These are phyloP conservation scores for Bambusicola thoracicus DNA, from an alignment of 2,113 vertebrate genomes.

Conservation along the genomic window DNA sequence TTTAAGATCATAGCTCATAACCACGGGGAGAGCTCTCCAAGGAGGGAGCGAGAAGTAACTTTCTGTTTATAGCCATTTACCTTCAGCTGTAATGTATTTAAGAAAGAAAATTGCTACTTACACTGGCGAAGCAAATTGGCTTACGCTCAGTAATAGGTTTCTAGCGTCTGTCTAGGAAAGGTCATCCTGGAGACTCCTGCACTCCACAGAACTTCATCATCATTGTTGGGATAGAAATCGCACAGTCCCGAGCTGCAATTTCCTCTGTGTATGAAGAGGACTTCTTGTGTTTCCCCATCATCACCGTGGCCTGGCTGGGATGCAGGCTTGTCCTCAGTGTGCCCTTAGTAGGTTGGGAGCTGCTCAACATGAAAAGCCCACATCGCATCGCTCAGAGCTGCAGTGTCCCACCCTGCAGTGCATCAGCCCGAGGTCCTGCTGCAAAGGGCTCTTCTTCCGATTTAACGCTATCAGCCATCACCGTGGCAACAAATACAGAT, in stretches of 20 bases:
- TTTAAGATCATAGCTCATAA: slow-evolving; percentile 39
- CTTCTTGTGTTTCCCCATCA: neutral
- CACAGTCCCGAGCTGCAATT: neutral
- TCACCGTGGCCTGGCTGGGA: neutral
- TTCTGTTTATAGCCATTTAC: slow-evolving; percentile 74
- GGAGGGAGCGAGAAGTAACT: slow-evolving; percentile 47
- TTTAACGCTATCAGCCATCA: slow-evolving; percentile 17
- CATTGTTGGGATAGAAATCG: slow-evolving; percentile 34
- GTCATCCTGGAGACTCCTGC: slow-evolving; percentile 68
- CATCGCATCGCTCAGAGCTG: fast-evolving
- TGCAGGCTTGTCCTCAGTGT: neutral
- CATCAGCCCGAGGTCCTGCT: neutral
- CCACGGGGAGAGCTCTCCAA: slow-evolving; percentile 22
- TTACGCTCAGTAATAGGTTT: slow-evolving; percentile 68
- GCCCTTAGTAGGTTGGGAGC: neutral
- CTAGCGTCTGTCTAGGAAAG: slow-evolving; percentile 71
- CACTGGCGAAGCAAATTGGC: slow-evolving; percentile 78
- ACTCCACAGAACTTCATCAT: neutral
- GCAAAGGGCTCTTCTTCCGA: neutral
- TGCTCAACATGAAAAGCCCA: neutral
- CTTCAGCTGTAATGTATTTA: slow-evolving; percentile 72
- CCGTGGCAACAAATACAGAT: slow-evolving; percentile 56
- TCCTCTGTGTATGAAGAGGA: slow-evolving; percentile 26
- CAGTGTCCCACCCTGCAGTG: neutral
- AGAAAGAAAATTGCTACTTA: slow-evolving; percentile 77